Evolutionary conservation across 2,113 vertebrate genomes (phyloP).

Genomic region (Sus scrofa): T2T-Sscrofa CM000816.6:4269001-4269500

Average conservation of each 20-base stretch:
- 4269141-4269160: accelerated
- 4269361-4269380: neutral
- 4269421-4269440: neutral
- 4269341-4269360: neutral
- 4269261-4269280: neutral
- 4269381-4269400: neutral
- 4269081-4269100: neutral
- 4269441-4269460: neutral
- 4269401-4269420: neutral
- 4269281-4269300: neutral
- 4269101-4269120: neutral
- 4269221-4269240: accelerated
- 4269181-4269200: accelerated
- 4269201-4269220: neutral
- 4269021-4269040: accelerated
- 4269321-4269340: neutral
- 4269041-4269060: neutral
- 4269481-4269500: neutral
- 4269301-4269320: neutral
- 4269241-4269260: neutral
- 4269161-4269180: neutral
- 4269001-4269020: neutral
- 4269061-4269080: neutral
- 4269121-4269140: neutral
- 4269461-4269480: neutral